phyloP scores from a whole-genome alignment of 2,888 invertebrate genomes.

The Ferrisia virgata region DNA sequence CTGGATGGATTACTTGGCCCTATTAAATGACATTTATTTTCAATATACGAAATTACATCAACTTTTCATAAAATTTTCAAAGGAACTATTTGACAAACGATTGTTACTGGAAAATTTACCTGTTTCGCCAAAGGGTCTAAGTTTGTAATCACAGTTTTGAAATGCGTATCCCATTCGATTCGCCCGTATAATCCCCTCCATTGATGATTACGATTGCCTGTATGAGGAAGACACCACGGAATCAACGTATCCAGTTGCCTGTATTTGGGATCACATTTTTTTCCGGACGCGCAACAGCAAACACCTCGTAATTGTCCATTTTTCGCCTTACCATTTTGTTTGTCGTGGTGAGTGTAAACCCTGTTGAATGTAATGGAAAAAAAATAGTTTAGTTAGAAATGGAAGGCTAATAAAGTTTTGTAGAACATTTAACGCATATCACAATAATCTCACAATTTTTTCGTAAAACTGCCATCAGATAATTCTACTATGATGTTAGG shows the following conservation, averaged over 20 bases:
- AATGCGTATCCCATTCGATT: slow-evolving; percentile 78
- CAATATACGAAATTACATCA: too few relatives aligned
- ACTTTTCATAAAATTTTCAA: too few relatives aligned
- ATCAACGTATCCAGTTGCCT: slow-evolving; percentile 79
- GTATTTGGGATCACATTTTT: slow-evolving; percentile 66
- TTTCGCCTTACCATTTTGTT: slow-evolving; percentile 57
- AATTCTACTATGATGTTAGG: slow-evolving; percentile 72
- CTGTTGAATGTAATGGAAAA: slow-evolving; percentile 51
- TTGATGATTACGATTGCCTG: slow-evolving; percentile 78
- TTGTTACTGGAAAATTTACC: slow-evolving; percentile 53
- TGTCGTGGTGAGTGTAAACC: slow-evolving; percentile 59
- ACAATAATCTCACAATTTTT: slow-evolving; percentile 58
- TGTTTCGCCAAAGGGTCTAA: slow-evolving; percentile 90
- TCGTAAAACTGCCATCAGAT: slow-evolving; percentile 66
- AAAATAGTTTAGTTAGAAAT: too few relatives aligned
- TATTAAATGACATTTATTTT: slow-evolving; percentile 49
- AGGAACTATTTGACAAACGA: background rate
- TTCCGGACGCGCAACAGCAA: slow-evolving; percentile 69
- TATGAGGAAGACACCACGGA: slow-evolving; percentile 86
- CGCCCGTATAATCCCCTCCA: slow-evolving; percentile 83
- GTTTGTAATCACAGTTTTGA: slow-evolving; percentile 79
- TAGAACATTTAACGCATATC: too few relatives aligned
- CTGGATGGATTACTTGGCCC: slow-evolving; percentile 79
- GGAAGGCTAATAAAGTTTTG: too few relatives aligned
- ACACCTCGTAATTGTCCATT: slow-evolving; percentile 66